These are phyloP conservation scores for Echinarachnius parma DNA, from an alignment of 53 echinoderm and acorn worm genomes.

Conservation along the genomic window DNA sequence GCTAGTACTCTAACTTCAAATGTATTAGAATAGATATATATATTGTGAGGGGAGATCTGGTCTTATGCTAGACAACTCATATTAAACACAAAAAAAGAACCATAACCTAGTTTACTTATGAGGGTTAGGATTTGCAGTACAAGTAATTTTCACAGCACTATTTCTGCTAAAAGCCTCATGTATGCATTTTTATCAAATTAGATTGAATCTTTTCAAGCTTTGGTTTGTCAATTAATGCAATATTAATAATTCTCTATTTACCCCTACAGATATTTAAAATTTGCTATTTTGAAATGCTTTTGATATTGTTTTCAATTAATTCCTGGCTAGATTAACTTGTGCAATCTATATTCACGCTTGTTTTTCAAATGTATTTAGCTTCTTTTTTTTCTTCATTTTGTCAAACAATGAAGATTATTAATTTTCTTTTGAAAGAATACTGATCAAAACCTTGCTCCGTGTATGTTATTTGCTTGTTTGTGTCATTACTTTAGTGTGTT, in stretches of 20 bases:
- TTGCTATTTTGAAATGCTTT: conserved; percentile 15
- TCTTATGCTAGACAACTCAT: conserved; percentile 13
- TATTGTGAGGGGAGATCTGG: background rate
- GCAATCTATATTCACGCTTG: conserved; percentile 49
- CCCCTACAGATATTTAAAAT: background rate
- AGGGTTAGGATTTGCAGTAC: conserved; percentile 17
- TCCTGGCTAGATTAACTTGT: conserved; percentile 47
- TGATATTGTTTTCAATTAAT: conserved; percentile 15
- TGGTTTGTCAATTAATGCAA: background rate
- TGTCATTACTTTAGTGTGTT: conserved; percentile 19
- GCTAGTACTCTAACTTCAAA: conserved; percentile 28
- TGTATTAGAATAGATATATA: conserved; percentile 12
- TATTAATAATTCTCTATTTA: background rate
- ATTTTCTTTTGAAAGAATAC: conserved; percentile 27
- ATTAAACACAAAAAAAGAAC: background rate
- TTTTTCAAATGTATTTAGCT: conserved; percentile 16
- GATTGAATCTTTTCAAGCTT: no score
- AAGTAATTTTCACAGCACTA: conserved; percentile 20
- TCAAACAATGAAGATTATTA: background rate
- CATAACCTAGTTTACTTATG: background rate
- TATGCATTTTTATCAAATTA: no score
- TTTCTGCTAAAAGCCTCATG: background rate
- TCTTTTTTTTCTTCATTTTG: conserved; percentile 28
- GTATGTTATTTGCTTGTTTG: conserved; percentile 21
- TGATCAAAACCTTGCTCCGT: conserved; percentile 36